phyloP scores from a whole-genome alignment of 2,797 vertebrate species.

The Diplodus puntazzo region DNA sequence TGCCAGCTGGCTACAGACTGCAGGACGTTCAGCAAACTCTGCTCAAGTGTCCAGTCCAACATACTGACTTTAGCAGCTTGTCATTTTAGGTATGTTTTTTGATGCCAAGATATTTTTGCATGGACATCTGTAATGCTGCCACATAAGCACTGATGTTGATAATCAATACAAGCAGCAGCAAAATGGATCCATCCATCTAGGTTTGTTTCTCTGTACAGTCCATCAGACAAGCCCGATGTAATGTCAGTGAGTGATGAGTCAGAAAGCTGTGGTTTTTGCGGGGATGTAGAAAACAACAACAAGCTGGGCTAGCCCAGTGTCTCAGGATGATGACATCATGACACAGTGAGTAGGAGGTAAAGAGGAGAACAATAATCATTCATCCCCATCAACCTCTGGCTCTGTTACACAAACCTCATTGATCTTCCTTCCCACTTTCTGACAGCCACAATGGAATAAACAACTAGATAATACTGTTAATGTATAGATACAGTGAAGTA shows the following conservation, averaged over 20 bases:
- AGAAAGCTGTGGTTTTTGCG: conserved; percentile 49
- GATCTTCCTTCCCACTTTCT: conserved; percentile 65
- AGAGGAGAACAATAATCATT: conserved; percentile 72
- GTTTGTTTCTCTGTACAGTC: conserved; percentile 26
- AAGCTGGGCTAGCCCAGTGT: conserved; percentile 40
- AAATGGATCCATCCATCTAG: conserved; percentile 13
- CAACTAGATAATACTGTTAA: conserved; percentile 44
- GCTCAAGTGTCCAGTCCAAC: conserved; percentile 25
- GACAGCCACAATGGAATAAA: conserved; percentile 60
- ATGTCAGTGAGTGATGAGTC: conserved; percentile 55
- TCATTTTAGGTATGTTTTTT: conserved; percentile 13
- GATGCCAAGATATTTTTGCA: conserved; percentile 9
- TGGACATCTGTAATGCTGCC: background rate
- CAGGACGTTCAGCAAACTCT: conserved; percentile 36
- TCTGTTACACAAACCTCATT: conserved; percentile 70
- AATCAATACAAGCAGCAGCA: conserved; percentile 11
- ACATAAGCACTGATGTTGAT: background rate
- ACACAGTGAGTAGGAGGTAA: conserved; percentile 73
- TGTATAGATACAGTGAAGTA: conserved; percentile 33
- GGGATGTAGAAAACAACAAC: conserved; percentile 55
- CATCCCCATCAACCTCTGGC: conserved; percentile 71
- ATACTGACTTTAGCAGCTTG: background rate
- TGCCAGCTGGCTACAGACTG: conserved; percentile 63
- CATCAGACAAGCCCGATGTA: conserved; percentile 22
- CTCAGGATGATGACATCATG: conserved; percentile 78